Conservation (phyloP, 2,888 invertebrate species). For the Trichopria drosophilae region DNA sequence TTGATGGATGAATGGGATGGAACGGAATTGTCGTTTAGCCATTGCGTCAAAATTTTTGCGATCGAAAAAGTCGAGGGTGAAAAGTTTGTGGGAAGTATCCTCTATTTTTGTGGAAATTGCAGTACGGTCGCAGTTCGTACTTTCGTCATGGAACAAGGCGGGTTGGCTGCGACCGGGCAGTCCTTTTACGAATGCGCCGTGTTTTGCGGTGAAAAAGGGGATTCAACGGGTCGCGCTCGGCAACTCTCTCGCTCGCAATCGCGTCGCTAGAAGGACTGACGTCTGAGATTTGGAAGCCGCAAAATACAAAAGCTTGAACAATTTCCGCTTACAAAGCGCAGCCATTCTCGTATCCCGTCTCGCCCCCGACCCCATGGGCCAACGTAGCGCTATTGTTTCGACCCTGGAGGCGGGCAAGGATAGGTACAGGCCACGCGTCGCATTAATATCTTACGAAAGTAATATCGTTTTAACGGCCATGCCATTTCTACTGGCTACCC, state of each 20-base stretch:
- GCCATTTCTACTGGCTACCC: constrained; percentile 22
- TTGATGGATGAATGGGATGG: no score
- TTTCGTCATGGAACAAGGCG: no score
- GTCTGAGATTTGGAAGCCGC: constrained; percentile 52
- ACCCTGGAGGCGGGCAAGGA: constrained; percentile 20
- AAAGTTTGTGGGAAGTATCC: no score
- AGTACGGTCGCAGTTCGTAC: no score
- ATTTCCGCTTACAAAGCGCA: constrained; percentile 49
- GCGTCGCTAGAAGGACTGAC: constrained; percentile 30
- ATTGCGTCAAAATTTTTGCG: no score
- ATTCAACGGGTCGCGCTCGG: constrained; percentile 4
- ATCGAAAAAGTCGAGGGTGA: no score
- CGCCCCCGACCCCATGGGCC: constrained; percentile 3
- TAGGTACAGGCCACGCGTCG: constrained; percentile 18
- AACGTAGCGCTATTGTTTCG: constrained; percentile 45
- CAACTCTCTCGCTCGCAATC: constrained; percentile 2
- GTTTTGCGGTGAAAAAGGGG: constrained; percentile 1
- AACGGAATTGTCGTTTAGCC: no score
- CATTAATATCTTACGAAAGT: constrained; percentile 47
- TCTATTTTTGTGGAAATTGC: no score
- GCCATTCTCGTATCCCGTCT: constrained; percentile 38
- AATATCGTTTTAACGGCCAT: constrained; percentile 47
- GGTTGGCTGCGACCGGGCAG: no score
- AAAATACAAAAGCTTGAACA: constrained; percentile 53
- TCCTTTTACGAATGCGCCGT: not conserved